Evolutionary conservation across 1,140 invertebrate genomes (phyloP).

Genomic region (Apis dorsata): DNA sequence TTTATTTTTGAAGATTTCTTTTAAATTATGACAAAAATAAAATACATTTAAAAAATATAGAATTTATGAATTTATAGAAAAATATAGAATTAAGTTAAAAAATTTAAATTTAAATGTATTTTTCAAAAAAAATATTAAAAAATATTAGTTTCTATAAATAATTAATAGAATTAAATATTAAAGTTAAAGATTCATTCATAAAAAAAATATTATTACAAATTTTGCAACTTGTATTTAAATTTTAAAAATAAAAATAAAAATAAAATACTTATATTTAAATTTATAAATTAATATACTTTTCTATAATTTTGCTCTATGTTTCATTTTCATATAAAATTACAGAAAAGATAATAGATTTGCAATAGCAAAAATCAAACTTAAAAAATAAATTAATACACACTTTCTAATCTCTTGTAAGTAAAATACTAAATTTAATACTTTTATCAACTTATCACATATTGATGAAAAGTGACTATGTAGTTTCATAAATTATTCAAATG

Average conservation of each 20-base stretch:
- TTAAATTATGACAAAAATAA: neutral
- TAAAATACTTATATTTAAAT: constrained; percentile 40
- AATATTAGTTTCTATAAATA: neutral
- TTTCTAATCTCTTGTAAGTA: constrained; percentile 4
- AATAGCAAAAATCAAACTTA: neutral
- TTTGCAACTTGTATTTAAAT: neutral
- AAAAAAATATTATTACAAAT: neutral
- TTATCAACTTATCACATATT: neutral
- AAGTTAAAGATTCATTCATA: neutral
- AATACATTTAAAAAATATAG: neutral
- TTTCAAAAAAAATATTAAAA: neutral
- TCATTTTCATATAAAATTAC: constrained; percentile 16
- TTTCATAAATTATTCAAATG: constrained; percentile 33
- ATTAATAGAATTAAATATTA: neutral
- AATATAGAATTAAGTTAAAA: neutral
- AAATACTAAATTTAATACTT: constrained; percentile 14
- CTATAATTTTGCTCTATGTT: neutral
- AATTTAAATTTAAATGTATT: neutral
- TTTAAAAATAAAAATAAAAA: constrained; percentile 25
- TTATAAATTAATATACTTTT: constrained; percentile 15
- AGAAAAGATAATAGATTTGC: neutral
- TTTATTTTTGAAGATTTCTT: neutral
- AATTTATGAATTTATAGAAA: neutral
- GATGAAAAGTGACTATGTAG: neutral
- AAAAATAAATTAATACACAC: constrained; percentile 23